These are phyloP conservation scores for Hydrotaea cyrtoneurina DNA, from an alignment of 2,888 invertebrate genomes.

Conservation along the genomic window DNA sequence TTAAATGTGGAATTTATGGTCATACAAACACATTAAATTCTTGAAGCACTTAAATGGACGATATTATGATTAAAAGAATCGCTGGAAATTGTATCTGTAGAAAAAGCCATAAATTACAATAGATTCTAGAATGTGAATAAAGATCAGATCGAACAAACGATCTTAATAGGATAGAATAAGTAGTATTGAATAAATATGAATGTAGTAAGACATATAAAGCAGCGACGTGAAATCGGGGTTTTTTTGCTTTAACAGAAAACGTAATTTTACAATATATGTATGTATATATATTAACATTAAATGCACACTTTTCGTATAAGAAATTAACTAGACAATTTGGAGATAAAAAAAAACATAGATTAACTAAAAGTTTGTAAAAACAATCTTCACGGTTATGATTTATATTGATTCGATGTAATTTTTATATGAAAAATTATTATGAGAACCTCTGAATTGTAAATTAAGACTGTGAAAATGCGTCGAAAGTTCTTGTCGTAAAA, in stretches of 20 bases:
- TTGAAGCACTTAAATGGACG: conserved; percentile 64
- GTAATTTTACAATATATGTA: background rate
- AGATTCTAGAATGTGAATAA: conserved; percentile 31
- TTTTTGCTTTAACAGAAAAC: background rate
- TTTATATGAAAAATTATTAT: too few species aligned
- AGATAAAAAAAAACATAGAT: too few species aligned
- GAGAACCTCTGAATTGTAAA: too few species aligned
- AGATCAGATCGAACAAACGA: conserved; percentile 36
- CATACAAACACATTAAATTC: background rate
- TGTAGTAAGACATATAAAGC: conserved; percentile 45
- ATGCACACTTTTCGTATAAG: conserved; percentile 54
- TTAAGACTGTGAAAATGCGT: too few species aligned
- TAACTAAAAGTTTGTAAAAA: too few species aligned
- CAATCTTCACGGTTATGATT: too few species aligned
- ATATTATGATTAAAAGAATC: conserved; percentile 19
- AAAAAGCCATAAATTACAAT: conserved; percentile 34
- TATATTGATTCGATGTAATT: too few species aligned
- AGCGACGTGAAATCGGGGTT: conserved; percentile 34
- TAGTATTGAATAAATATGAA: background rate
- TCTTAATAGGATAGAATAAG: background rate
- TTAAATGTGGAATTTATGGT: conserved; percentile 25
- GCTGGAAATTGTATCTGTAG: background rate
- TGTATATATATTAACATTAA: conserved; percentile 49
- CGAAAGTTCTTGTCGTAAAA: too few species aligned
- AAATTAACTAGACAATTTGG: background rate